Evolutionary conservation across 1,140 invertebrate genomes (phyloP), one percentile per base, ranked within the genome.

Genomic region (Protaetia brevitarsis): DNA sequence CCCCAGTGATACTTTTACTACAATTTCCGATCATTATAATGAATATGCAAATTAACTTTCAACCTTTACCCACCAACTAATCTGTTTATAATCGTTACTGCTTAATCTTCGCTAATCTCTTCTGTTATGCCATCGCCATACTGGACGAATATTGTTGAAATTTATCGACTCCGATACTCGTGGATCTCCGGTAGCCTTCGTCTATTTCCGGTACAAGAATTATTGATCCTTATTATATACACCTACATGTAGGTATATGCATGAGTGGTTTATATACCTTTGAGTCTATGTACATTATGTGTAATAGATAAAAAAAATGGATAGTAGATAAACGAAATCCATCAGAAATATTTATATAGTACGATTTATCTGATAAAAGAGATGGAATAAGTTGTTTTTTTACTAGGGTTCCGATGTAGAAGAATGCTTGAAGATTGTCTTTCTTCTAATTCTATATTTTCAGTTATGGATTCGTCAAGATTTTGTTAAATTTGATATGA

Each of bases 141-240:
- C n/a, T 45, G 23, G 41, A 45, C 41, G 41, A 21, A 45, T 45
- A 45, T 19, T 45, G 41, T 45, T 45, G 41, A 45, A 45, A 45
- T 45, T 45, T 45, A 45, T 45, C 41, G 41, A 45, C 41, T 45
- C 16, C 41, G 41, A 45, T 45, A 45, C 10, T 45, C 41, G 41
- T 13, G 41, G 41, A 19, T 45, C 41, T 16, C n/a, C 41, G 41
- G 19, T 13, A 13, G 7, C 41, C 8, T 45, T 45, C 41, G 41
- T 45, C 23, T 45, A 45, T 45, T 45, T 45, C 41, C 41, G 41
- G 41, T 19, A 21, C 16, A 13, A 45, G 41, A 45, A 45, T 45
- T 45, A 45, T 45, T 45, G 41, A 45, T 45, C 41, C 41, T 19
- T 45, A 3, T n/a, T 45, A 19, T 37, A 37, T 13, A 45, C 23